Conservation (phyloP, 2,113 vertebrate species). For the western clawed frog (Xenopus tropicalis) region DNA sequence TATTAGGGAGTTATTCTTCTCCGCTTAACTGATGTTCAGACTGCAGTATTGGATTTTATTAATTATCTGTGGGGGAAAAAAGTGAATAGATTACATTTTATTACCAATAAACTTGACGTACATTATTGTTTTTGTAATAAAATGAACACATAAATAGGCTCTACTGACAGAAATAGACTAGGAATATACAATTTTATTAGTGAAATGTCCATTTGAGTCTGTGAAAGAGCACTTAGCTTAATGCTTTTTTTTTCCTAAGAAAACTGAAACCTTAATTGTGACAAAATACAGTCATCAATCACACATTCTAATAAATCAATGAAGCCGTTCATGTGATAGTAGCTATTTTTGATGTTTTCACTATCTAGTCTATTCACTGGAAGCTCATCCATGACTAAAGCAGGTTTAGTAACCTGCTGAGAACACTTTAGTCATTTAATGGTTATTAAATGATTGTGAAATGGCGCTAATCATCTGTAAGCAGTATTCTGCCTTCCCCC, state of each 20-base stretch:
- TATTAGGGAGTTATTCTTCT: too few relatives aligned
- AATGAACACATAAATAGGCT: background rate
- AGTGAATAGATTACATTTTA: background rate
- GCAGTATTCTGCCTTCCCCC: conserved; percentile 17
- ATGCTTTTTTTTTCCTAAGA: conserved; percentile 1
- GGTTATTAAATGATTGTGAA: conserved; percentile 38
- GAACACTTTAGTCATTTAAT: conserved; percentile 39
- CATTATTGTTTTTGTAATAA: background rate
- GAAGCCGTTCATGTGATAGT: background rate
- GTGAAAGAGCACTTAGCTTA: conserved; percentile 22
- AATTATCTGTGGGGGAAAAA: background rate
- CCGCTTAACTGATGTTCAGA: background rate
- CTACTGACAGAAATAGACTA: background rate
- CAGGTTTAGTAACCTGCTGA: conserved; percentile 38
- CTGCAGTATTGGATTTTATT: background rate
- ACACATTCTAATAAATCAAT: conserved; percentile 17
- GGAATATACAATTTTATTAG: conserved; percentile 1
- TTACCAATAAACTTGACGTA: background rate
- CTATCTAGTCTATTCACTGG: conserved; percentile 30
- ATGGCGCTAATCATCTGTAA: conserved; percentile 37
- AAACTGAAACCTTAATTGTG: conserved; percentile 7
- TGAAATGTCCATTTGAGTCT: conserved; percentile 22
- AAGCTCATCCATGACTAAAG: conserved; percentile 40
- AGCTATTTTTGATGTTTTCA: conserved; percentile 17
- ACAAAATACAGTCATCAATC: conserved; percentile 23